Conservation (phyloP, 2,113 vertebrate species). For the Kryptolebias marmoratus region DNA sequence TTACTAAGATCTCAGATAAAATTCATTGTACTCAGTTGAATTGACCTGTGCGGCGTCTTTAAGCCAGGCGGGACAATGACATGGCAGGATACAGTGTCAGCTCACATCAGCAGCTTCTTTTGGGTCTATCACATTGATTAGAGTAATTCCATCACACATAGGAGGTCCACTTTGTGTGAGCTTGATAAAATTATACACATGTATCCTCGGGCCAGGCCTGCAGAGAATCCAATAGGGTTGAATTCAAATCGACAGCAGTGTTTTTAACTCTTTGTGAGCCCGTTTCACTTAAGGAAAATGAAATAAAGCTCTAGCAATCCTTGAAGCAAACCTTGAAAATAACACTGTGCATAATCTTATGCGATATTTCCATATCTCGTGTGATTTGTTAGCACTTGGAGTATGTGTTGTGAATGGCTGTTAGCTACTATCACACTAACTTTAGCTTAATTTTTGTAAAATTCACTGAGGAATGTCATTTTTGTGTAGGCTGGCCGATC, state of each 20-base stretch:
- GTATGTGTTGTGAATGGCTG: too few species aligned
- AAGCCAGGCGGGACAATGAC: conserved; percentile 44
- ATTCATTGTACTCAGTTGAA: neutral
- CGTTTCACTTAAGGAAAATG: neutral
- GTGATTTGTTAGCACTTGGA: too few species aligned
- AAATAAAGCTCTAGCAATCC: too few species aligned
- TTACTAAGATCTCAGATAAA: conserved; percentile 5
- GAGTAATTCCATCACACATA: conserved; percentile 43
- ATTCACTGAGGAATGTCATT: too few species aligned
- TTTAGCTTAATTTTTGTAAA: too few species aligned
- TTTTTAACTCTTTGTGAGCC: conserved; percentile 51
- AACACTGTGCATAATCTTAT: too few species aligned
- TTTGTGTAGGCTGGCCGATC: too few species aligned
- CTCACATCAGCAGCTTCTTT: conserved; percentile 36
- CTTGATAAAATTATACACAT: conserved; percentile 29
- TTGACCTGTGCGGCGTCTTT: conserved; percentile 16
- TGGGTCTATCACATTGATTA: conserved; percentile 34
- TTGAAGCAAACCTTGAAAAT: too few species aligned
- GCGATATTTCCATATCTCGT: too few species aligned
- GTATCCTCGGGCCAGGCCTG: conserved; percentile 26
- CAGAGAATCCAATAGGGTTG: conserved; percentile 1
- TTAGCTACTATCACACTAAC: too few species aligned
- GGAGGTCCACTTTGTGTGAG: conserved; percentile 21
- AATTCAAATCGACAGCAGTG: conserved; percentile 62
- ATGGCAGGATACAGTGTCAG: conserved; percentile 42